Conservation (phyloP, 2,888 invertebrate genomes). For the Spisula subtruncata region DNA sequence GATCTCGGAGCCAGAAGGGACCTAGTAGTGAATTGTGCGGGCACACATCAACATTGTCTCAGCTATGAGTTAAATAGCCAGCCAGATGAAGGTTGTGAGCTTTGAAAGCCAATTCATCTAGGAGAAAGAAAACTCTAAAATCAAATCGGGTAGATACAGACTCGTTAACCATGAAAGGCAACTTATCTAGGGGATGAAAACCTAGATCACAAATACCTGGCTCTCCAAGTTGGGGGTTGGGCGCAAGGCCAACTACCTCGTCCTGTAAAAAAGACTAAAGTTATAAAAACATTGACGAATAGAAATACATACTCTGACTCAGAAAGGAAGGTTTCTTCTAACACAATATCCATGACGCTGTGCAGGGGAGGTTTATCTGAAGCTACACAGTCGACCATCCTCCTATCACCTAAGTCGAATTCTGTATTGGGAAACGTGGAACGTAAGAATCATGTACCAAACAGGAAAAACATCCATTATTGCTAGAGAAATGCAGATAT, state of each 20-base stretch:
- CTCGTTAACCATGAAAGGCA: neutral
- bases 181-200: neutral
- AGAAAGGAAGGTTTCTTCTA: neutral
- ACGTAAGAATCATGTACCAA: neutral
- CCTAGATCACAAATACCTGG: neutral
- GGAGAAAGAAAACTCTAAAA: neutral
- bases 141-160: neutral
- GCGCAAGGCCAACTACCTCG: neutral
- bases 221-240: neutral
- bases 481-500: neutral
- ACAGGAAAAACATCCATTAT: neutral
- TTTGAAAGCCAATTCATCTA: neutral
- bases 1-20: conserved; percentile 9
- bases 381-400: neutral
- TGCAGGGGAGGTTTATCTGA: neutral
- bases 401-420: neutral
- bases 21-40: conserved; percentile 14
- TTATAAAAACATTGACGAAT: neutral
- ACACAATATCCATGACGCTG: neutral
- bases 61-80: conserved; percentile 37
- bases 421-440: neutral
- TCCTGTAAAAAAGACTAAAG: neutral
- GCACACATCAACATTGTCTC: conserved; percentile 24
- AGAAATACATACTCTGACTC: neutral
- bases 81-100: neutral